phyloP scores from a whole-genome alignment of 2,888 invertebrate species.

The Subacronicta megacephala region DNA sequence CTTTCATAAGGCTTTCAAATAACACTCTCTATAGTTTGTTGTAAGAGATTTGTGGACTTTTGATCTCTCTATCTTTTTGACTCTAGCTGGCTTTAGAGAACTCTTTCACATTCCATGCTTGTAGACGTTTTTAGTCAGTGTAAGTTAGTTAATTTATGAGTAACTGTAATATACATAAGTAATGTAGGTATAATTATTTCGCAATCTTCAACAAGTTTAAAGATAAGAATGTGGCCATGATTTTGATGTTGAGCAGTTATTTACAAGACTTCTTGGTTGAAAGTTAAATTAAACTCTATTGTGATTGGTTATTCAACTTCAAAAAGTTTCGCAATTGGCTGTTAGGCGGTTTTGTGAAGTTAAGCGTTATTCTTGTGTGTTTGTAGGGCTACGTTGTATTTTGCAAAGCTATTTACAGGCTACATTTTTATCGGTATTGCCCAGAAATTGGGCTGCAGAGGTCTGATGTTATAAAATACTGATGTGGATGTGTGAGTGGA shows the following conservation, averaged over 20 bases:
- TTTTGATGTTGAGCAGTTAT: conserved; percentile 6
- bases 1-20: conserved; percentile 13
- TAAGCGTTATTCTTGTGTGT: conserved; percentile 3
- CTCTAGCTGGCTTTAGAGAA: too few species aligned
- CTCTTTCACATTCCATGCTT: too few species aligned
- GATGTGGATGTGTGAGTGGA: too few species aligned
- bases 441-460: too few species aligned
- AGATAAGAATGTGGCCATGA: neutral
- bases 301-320: conserved; percentile 15
- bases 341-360: neutral
- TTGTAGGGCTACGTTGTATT: neutral
- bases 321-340: conserved; percentile 21
- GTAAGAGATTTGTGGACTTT: neutral
- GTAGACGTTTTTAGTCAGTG: too few species aligned
- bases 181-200: neutral
- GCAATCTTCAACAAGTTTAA: neutral
- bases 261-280: conserved; percentile 4
- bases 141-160: too few species aligned
- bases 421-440: too few species aligned
- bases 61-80: too few species aligned
- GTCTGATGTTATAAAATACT: too few species aligned
- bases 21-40: conserved; percentile 38
- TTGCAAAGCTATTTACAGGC: neutral
- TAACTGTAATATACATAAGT: too few species aligned
- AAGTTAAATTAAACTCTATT: conserved; percentile 13